Evolutionary conservation across 2,113 vertebrate species (phyloP).

Genomic region (Xiphias gladius): DNA sequence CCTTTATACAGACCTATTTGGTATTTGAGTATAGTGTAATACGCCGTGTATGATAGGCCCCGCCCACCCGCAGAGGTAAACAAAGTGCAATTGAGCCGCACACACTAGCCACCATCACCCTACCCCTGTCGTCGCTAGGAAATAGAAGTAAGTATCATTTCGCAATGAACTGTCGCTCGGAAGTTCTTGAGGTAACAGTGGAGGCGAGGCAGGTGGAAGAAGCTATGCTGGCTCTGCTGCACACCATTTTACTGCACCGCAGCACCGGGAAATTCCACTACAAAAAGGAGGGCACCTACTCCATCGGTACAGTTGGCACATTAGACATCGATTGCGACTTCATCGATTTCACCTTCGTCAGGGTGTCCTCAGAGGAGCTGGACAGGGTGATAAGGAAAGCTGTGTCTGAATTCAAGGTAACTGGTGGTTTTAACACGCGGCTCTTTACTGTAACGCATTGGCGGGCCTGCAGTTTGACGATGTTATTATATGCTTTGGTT

Average conservation of each 20-base stretch:
- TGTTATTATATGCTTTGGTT: conserved; percentile 26
- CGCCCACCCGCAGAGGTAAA: conserved; percentile 53
- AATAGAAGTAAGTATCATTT: conserved; percentile 36
- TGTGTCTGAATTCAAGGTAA: conserved; percentile 94
- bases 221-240: conserved; percentile 91
- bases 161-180: conserved; percentile 95
- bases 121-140: background rate
- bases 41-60: background rate
- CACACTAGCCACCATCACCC: background rate
- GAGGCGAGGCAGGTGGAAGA: conserved; percentile 97
- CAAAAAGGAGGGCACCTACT: conserved; percentile 99
- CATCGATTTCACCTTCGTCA: conserved; percentile 95
- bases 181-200: conserved; percentile 95
- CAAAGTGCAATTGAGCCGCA: conserved; percentile 33
- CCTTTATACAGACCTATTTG: background rate
- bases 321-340: conserved; percentile 97
- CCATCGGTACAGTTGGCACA: conserved; percentile 96
- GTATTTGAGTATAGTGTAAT: background rate
- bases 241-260: conserved; percentile 95
- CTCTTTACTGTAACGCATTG: background rate
- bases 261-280: conserved; percentile 99
- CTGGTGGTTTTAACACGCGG: background rate
- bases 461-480: background rate
- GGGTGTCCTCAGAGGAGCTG: conserved; percentile 94
- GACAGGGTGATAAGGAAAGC: conserved; percentile 94